These are phyloP conservation scores for Thymelicus sylvestris DNA, from an alignment of 2,888 invertebrate species.

Conservation along the genomic window DNA sequence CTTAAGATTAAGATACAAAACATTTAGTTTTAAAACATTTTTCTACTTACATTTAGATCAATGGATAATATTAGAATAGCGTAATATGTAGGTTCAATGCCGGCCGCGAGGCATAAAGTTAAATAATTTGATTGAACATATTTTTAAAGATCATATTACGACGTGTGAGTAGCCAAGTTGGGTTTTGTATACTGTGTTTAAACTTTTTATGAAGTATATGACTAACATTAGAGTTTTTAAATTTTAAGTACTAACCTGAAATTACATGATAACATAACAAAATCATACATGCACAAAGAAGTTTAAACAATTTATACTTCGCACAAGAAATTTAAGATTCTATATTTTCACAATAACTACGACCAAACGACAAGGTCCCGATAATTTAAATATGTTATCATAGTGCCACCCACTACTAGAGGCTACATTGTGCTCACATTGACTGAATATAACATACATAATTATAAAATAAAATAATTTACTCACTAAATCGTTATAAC, in stretches of 20 bases:
- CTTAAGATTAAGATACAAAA: constrained; percentile 65
- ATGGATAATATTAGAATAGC: constrained; percentile 38
- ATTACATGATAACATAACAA: not conserved
- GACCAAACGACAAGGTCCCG: constrained; percentile 22
- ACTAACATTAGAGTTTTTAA: not conserved
- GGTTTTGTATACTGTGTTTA: too few species aligned
- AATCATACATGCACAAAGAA: not conserved
- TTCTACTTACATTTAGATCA: constrained; percentile 65
- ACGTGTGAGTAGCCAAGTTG: too few species aligned
- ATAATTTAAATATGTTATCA: constrained; percentile 24
- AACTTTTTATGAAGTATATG: too few species aligned
- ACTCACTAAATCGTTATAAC: not conserved
- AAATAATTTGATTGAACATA: too few species aligned
- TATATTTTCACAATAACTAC: constrained; percentile 12
- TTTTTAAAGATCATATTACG: too few species aligned
- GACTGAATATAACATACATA: constrained; percentile 18
- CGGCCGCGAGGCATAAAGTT: constrained; percentile 2
- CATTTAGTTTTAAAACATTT: constrained; percentile 67
- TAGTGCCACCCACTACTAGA: constrained; percentile 37
- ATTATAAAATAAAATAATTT: constrained; percentile 3
- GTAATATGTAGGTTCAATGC: not conserved
- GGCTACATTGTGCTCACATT: constrained; percentile 42
- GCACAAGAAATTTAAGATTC: not conserved
- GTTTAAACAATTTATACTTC: not conserved
- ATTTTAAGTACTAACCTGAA: not conserved